Evolutionary conservation across 2,888 invertebrate species (phyloP).

Genomic region (Leptinotarsa tumamoca): DNA sequence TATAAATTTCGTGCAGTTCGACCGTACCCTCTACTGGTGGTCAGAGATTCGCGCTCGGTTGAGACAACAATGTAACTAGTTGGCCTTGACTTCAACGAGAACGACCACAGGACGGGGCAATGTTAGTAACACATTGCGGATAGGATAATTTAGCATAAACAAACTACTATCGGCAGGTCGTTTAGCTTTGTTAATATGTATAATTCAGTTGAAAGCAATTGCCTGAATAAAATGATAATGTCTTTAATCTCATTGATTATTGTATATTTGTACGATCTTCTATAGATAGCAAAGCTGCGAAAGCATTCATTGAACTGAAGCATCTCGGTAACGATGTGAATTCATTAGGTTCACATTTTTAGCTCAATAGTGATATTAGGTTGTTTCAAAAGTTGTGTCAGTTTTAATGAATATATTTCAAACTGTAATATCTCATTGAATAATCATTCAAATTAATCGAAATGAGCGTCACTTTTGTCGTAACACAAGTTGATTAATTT

Average conservation of each 20-base stretch:
- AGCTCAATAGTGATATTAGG: too few species aligned
- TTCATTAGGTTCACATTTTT: too few species aligned
- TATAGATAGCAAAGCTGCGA: too few species aligned
- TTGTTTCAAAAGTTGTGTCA: too few species aligned
- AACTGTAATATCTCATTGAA: too few species aligned
- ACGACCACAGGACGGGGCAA: conserved; percentile 39
- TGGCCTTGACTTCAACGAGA: conserved; percentile 52
- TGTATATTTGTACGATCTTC: too few species aligned
- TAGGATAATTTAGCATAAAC: conserved; percentile 41
- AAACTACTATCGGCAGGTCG: conserved; percentile 35
- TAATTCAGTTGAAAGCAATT: conserved; percentile 19
- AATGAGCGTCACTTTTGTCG: too few species aligned
- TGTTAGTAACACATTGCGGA: conserved; percentile 40
- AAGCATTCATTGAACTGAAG: too few species aligned
- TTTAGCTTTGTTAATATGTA: conserved; percentile 25
- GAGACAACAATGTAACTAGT: conserved; percentile 49
- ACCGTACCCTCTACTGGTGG: conserved; percentile 23
- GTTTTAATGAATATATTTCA: too few species aligned
- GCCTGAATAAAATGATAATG: conserved; percentile 2
- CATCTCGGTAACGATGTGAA: too few species aligned
- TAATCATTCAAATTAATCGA: too few species aligned
- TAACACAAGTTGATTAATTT: too few species aligned
- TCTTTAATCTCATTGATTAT: not conserved
- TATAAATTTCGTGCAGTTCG: conserved; percentile 33
- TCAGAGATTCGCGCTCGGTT: conserved; percentile 45